Evolutionary conservation across 2,888 invertebrate genomes (phyloP), one percentile per base, ranked within the genome.

Genomic region (Apamea monoglypha): DNA sequence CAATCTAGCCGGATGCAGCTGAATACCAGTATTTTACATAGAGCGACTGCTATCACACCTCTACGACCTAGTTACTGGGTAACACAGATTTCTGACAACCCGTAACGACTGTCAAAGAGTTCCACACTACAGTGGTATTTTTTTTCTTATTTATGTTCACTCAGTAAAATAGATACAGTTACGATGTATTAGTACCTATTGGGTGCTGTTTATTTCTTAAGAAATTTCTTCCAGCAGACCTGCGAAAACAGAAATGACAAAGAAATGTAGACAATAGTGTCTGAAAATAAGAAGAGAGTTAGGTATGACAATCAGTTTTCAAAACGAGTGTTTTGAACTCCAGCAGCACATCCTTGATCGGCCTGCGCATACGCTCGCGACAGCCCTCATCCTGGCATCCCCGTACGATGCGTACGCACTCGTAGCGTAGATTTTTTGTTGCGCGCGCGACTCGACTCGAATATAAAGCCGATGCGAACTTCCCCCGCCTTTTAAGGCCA

Each of bases 351-450:
- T 76, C 86, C 87, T 71, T 88, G 89, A 80, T 87, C 89, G 80
- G 89, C 87, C 87, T 88, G 79, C 44, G 75, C 63, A 66, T 53
- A 67, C 47, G 76, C 83, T 67, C 59, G 83, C 80, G 93, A 89
- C 91, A 92, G 88, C 93, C 90, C 93, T 92, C 89, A 79, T 68
- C 67, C 84, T 90, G 93, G 93, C 91, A 93, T 94, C 93, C 92
- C 92, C 93, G 92, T 95, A 95, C 95, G 94, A 91, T 91, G 89
- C 94, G 95, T 95, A 95, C 95, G 93, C 92, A 91, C 93, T 92
- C 95, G 95, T 94, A 95, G 92, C 96, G 96, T 96, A 96, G 89
- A 92, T 94, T 96, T 96, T 96, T 96, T 95, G 94, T 90, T 76
- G 87, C 90, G 91, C 91, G 86, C 90, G 92, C 91, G 91, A 93